Base-by-base conservation (phyloP, 2,888 invertebrate species). In the Thalpophila matura region DNA sequence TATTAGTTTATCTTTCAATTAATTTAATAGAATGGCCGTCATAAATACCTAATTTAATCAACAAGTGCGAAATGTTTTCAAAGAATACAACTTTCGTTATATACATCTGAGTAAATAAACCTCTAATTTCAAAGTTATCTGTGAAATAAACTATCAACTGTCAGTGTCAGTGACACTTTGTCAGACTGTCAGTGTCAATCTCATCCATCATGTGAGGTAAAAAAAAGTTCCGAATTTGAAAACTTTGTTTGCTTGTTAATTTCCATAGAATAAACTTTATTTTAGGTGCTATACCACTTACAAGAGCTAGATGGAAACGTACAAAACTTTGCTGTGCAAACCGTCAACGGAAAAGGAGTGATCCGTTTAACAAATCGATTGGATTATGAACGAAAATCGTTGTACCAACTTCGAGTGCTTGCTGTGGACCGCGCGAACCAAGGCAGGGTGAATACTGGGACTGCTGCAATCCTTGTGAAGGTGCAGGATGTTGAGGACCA, bases 401-500 rank as follows among this genome's bases (percentile, higher is more conserved):
- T 99, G 18, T 98, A 99, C 86, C 98, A 99, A 89, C 92, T 99
- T 47, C 95, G 97, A 75, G 96, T 98, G 3, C 89, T 98, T 67
- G 98, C 98, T 0, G 96, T 97, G 2, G 98, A 98, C 89, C 96
- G 98, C 51, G 98, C 98, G 1, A 98, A 97, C 87, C 96, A 97
- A 89, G 96, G 97, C 31, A 93, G 96, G 6, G 96, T 98, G n/a
- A 98, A 99, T 86, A 98, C 98, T 0, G 98, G 98, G 18, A 98
- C 98, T 3, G 98, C 98, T 1, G 97, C 98, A 53, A 96, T 99
- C 75, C 94, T 99, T 70, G 96, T 99, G 5, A 98, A 98, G 91
- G 93, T 95, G 6, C 96, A 97, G 84, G 99, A 99, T 91, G 96
- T 98, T 20, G 98, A 98, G 89, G 99, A 99, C 89, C 97, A 98